Percentiles rank a stretch among this genome's conserved stretches.
Evolutionary conservation across 2,888 invertebrate genomes (phyloP).

Genomic region (Orchesella flavescens): DNA sequence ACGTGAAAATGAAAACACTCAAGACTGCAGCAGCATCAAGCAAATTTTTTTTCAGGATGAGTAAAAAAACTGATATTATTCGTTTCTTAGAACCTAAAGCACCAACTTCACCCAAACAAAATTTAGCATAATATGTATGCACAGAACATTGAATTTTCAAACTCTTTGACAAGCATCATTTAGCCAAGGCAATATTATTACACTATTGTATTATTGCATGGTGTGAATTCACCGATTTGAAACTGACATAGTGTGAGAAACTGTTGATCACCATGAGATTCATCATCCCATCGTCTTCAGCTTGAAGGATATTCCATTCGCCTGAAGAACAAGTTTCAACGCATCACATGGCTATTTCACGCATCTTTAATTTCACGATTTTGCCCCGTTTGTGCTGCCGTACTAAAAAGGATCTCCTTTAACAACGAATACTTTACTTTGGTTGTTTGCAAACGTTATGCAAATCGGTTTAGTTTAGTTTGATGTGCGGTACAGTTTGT

Average conservation of each 20-base stretch:
- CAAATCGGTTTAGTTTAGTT: too few relatives aligned
- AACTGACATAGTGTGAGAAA: conserved; percentile 7
- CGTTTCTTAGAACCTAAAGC: too few relatives aligned
- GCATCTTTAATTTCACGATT: conserved; percentile 21
- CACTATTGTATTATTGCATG: too few relatives aligned
- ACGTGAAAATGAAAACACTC: neutral
- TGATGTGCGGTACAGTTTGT: too few relatives aligned
- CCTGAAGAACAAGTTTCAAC: neutral
- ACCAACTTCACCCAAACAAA: too few relatives aligned
- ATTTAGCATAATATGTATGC: too few relatives aligned
- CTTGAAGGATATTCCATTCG: too few relatives aligned
- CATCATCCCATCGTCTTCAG: neutral
- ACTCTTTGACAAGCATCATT: conserved; percentile 24
- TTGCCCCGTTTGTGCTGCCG: conserved; percentile 1
- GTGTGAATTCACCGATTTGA: conserved; percentile 8
- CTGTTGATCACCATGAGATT: conserved; percentile 1
- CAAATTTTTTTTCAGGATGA: too few relatives aligned
- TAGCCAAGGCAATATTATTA: neutral
- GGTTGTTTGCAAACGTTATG: too few relatives aligned
- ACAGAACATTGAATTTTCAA: too few relatives aligned
- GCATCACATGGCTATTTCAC: conserved; percentile 12
- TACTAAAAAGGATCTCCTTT: neutral
- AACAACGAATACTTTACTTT: conserved; percentile 5
- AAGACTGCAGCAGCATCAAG: neutral
- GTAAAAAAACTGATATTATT: too few relatives aligned